Percentiles rank a stretch among this genome's conserved stretches.
Evolutionary conservation across 2,113 vertebrate genomes (phyloP).

Genomic region (Papio anubis): DNA sequence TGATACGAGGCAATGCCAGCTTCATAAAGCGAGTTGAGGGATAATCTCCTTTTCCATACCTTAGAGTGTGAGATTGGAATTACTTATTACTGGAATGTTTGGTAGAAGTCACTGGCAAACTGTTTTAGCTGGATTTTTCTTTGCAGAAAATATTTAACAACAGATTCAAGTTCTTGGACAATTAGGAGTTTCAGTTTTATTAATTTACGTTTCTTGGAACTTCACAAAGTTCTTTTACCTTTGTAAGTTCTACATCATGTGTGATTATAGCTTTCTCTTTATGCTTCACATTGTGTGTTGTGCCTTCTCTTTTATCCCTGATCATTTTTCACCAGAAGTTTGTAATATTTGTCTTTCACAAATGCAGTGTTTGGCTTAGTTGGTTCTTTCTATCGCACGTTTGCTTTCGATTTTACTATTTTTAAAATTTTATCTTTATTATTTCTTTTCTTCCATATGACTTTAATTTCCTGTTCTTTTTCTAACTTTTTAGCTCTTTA

Average conservation of each 20-base stretch:
- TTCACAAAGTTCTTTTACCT: not conserved
- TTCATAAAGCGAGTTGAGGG: not conserved
- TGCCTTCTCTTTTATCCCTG: not conserved
- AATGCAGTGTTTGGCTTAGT: not conserved
- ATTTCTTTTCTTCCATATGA: not conserved
- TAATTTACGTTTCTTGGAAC: slow-evolving; percentile 1
- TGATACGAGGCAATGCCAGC: not conserved
- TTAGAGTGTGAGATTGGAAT: not conserved
- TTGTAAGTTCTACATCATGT: not conserved
- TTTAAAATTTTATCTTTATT: not conserved
- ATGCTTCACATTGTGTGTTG: not conserved
- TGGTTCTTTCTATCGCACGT: not conserved
- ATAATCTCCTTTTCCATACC: not conserved
- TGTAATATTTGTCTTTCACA: not conserved
- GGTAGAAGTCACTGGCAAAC: not conserved
- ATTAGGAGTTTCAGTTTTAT: not conserved
- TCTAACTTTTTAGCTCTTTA: not conserved
- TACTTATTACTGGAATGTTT: not conserved
- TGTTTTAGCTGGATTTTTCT: not conserved
- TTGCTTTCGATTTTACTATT: not conserved
- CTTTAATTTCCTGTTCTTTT: not conserved
- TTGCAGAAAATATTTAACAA: not conserved
- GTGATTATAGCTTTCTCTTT: not conserved
- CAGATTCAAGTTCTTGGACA: not conserved
- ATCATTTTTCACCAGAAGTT: not conserved